phyloP scores from a whole-genome alignment of 2,113 vertebrate species.

The Aleadryas rufinucha region DNA sequence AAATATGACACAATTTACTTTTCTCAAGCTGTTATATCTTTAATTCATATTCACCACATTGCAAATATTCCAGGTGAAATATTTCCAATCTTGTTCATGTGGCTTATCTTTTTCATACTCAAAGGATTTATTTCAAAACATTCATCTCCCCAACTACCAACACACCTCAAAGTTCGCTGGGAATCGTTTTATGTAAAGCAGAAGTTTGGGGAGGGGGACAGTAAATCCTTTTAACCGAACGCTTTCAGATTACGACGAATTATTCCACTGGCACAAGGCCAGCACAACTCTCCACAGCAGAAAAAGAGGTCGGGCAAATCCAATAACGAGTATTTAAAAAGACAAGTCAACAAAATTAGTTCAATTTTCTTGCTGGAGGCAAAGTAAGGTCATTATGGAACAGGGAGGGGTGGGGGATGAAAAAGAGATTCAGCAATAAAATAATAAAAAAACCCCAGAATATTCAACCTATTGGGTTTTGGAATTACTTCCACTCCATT shows the following conservation, averaged over 20 bases:
- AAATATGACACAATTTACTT: not conserved
- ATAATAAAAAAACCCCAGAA: not conserved
- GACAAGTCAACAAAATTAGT: slow-evolving; percentile 44
- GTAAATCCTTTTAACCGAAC: not conserved
- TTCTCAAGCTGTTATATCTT: not conserved
- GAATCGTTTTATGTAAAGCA: not conserved
- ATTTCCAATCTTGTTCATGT: not conserved
- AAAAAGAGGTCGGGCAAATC: slow-evolving; percentile 28
- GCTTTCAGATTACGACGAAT: not conserved
- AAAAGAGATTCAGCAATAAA: not conserved
- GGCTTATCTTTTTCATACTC: not conserved
- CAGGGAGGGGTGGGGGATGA: fast-evolving
- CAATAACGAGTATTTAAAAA: slow-evolving; percentile 45
- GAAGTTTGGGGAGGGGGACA: not conserved
- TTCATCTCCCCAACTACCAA: not conserved
- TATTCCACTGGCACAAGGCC: not conserved
- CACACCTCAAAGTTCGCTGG: fast-evolving
- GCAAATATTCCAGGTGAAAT: not conserved
- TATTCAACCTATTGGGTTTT: slow-evolving; percentile 49
- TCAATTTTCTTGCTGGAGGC: slow-evolving; percentile 3
- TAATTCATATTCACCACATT: not conserved
- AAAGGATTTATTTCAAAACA: not conserved
- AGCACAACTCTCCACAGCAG: not conserved
- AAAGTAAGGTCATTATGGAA: slow-evolving; percentile 5
- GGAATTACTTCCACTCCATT: slow-evolving; percentile 69